These are phyloP conservation scores for Lycodopsis pacificus DNA, from an alignment of 2,797 vertebrate species.

Conservation along the genomic window DNA sequence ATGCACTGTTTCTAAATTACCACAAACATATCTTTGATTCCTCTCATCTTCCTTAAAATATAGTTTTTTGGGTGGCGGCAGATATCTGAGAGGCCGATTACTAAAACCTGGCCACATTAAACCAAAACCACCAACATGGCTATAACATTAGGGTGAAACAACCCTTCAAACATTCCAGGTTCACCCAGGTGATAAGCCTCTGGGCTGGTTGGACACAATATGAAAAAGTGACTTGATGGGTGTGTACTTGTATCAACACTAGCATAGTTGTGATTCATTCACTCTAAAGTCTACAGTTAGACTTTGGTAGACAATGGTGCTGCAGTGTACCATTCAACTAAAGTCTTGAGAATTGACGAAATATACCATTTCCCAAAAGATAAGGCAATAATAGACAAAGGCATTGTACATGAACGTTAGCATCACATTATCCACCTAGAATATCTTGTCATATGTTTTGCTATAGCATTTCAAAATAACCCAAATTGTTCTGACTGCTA, in stretches of 20 bases:
- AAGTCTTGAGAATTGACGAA: neutral
- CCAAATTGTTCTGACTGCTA: neutral
- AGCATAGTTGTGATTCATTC: neutral
- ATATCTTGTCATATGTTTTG: neutral
- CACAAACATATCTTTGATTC: neutral
- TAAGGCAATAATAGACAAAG: neutral
- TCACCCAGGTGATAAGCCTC: conserved; percentile 15
- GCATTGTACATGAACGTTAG: neutral
- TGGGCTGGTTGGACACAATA: neutral
- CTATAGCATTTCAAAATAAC: neutral
- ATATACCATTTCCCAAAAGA: neutral
- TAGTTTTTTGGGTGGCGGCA: neutral
- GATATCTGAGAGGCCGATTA: neutral
- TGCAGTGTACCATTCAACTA: neutral
- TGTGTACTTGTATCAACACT: conserved; percentile 7
- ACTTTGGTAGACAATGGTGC: neutral
- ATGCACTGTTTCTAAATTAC: neutral
- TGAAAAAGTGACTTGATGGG: conserved; percentile 11
- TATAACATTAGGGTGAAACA: neutral
- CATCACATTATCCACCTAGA: neutral
- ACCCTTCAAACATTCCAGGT: neutral
- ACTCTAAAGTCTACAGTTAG: neutral
- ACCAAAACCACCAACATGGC: neutral
- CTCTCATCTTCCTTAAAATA: neutral
- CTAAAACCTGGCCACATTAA: neutral